A percentile compares a stretch with the other conserved stretches of the same genome.
Conservation (phyloP, 1,140 invertebrate genomes). For the Leptestheria dahalacensis region DNA sequence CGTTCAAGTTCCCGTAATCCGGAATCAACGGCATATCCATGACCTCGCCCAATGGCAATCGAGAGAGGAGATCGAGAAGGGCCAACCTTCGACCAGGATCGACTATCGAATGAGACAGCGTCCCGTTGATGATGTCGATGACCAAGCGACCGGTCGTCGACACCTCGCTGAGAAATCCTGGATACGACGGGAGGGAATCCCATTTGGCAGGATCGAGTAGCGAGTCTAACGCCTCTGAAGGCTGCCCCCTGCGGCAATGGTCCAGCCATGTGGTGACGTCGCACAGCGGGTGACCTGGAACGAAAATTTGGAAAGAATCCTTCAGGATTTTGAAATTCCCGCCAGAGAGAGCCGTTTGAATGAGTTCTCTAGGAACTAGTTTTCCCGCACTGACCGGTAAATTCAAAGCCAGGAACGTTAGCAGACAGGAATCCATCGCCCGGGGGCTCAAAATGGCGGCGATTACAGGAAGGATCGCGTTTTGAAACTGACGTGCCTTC, state of each 20-base stretch:
- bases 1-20: not conserved
- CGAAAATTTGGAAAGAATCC: constrained; percentile 5
- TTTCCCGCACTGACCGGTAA: not conserved
- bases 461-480: not conserved
- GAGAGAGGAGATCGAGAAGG: not conserved
- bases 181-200: not conserved
- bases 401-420: not conserved
- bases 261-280: not conserved
- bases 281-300: not conserved
- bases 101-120: not conserved
- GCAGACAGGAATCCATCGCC: not conserved
- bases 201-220: not conserved
- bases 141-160: not conserved
- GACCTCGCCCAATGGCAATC: not conserved
- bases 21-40: not conserved
- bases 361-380: not conserved
- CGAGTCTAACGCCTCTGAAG: not conserved
- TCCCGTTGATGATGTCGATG: not conserved
- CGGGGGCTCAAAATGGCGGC: not conserved
- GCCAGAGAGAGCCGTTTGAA: not conserved
- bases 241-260: not conserved
- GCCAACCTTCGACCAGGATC: not conserved
- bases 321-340: not conserved
- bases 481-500: not conserved
- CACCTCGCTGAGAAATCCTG: not conserved